Conservation (phyloP, 1,140 invertebrate genomes). For the Acromyrmex heyeri region DNA sequence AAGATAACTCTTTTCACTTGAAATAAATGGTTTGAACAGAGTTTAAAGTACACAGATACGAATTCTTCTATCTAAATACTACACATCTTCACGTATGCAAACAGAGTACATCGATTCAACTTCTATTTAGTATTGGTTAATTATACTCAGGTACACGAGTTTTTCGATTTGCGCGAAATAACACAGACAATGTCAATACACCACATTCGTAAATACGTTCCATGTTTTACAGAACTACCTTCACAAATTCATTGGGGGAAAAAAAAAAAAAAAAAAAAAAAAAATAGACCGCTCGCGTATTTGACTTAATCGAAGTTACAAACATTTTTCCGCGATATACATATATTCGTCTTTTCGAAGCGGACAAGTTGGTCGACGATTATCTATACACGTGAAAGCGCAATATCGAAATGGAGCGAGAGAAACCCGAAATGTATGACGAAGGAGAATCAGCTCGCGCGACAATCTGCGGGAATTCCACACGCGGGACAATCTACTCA, state of each 20-base stretch:
- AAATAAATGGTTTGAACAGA: neutral
- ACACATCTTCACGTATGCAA: slow-evolving; percentile 9
- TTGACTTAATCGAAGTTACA: slow-evolving; percentile 17
- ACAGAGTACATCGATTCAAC: neutral
- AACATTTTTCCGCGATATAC: neutral
- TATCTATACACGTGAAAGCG: slow-evolving; percentile 56
- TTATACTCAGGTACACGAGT: neutral
- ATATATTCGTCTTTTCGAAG: neutral
- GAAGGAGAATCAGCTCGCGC: slow-evolving; percentile 23
- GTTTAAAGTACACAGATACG: neutral
- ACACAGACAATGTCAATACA: neutral
- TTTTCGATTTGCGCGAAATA: slow-evolving; percentile 23
- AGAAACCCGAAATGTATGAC: neutral
- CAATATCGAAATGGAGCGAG: slow-evolving; percentile 48
- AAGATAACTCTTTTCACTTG: neutral
- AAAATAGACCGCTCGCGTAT: neutral
- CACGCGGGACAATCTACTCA: slow-evolving; percentile 38
- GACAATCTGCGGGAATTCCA: slow-evolving; percentile 24
- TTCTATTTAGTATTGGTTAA: slow-evolving; percentile 22
- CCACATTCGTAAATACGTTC: neutral
- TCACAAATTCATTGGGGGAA: too few relatives aligned
- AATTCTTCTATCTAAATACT: slow-evolving; percentile 3
- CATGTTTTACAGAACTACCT: too few relatives aligned
- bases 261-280: neutral
- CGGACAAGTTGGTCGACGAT: slow-evolving; percentile 15